Evolutionary conservation across 2,797 vertebrate species (phyloP).

Genomic region (Parotocinclus haroldoi): DNA sequence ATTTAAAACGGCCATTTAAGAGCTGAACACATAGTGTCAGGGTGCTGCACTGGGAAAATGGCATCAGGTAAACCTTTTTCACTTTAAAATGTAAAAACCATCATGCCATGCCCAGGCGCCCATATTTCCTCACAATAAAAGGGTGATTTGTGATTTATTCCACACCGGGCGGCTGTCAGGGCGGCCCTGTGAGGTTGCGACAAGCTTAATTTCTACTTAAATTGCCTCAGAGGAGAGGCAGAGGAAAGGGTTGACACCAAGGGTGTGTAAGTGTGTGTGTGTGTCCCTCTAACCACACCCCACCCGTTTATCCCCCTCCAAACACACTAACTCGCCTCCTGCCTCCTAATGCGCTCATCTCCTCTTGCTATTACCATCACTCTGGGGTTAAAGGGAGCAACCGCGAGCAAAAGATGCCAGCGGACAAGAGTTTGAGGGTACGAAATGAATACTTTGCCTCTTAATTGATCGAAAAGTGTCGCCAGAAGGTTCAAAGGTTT

Average conservation of each 20-base stretch:
- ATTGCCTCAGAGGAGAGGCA: slow-evolving; percentile 67
- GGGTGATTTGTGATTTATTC: slow-evolving; percentile 66
- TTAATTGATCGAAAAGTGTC: slow-evolving; percentile 57
- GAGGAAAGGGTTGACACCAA: slow-evolving; percentile 36
- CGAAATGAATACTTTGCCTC: slow-evolving; percentile 51
- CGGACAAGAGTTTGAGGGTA: slow-evolving; percentile 41
- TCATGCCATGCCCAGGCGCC: slow-evolving; percentile 64
- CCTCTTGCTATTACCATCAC: slow-evolving; percentile 54
- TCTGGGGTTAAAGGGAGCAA: slow-evolving; percentile 51
- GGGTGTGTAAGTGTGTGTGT: slow-evolving; percentile 26
- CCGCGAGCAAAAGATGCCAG: slow-evolving; percentile 44
- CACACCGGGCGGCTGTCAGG: slow-evolving; percentile 64
- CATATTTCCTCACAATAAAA: slow-evolving; percentile 60
- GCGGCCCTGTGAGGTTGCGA: slow-evolving; percentile 63
- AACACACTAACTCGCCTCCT: slow-evolving; percentile 20
- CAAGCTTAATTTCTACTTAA: slow-evolving; percentile 73
- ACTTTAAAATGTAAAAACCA: slow-evolving; percentile 70
- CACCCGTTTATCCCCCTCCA: slow-evolving; percentile 30
- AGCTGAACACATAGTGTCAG: slow-evolving; percentile 55
- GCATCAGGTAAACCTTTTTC: slow-evolving; percentile 60
- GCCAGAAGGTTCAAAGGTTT: slow-evolving; percentile 53
- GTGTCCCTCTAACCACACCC: slow-evolving; percentile 54
- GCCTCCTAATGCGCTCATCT: slow-evolving; percentile 62
- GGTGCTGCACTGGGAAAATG: slow-evolving; percentile 39
- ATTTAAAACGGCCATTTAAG: slow-evolving; percentile 68